Evolutionary conservation across 2,797 vertebrate species (phyloP).

Genomic region (Sphaeramia orbicularis): DNA sequence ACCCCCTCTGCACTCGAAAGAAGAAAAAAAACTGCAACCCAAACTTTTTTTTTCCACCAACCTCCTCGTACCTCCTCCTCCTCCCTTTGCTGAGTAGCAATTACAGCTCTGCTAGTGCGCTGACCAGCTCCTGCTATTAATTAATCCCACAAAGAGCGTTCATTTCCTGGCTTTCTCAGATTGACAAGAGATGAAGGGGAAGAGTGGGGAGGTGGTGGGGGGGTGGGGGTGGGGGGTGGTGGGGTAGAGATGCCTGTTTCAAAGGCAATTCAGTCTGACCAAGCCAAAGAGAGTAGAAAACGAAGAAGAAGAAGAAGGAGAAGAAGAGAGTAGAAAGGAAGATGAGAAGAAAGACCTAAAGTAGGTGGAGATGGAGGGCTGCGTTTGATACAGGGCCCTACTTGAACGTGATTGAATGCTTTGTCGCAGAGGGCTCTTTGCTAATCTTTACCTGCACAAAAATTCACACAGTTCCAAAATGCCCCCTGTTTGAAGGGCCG

Average conservation of each 20-base stretch:
- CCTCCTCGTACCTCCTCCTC: constrained; percentile 61
- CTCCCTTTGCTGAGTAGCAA: constrained; percentile 93
- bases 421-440: constrained; percentile 89
- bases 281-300: constrained; percentile 85
- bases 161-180: constrained; percentile 97
- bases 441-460: constrained; percentile 93
- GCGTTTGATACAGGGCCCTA: constrained; percentile 92
- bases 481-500: no score
- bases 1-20: constrained; percentile 38
- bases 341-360: constrained; percentile 88
- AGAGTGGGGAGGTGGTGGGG: constrained; percentile 73
- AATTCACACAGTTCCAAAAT: no score
- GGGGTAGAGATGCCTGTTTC: constrained; percentile 89
- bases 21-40: constrained; percentile 84
- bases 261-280: constrained; percentile 91
- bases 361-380: constrained; percentile 90
- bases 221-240: constrained; percentile 79
- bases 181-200: constrained; percentile 92
- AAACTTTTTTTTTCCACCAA: constrained; percentile 89
- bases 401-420: constrained; percentile 93
- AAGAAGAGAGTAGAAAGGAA: constrained; percentile 75
- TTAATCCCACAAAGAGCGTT: constrained; percentile 98
- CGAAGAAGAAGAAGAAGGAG: no score
- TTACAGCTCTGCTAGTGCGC: constrained; percentile 91
- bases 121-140: constrained; percentile 98